A percentile compares a stretch with the other conserved stretches of the same genome.
Evolutionary conservation across 2,888 invertebrate genomes (phyloP).

Genomic region (Cataglyphis albicans): DNA sequence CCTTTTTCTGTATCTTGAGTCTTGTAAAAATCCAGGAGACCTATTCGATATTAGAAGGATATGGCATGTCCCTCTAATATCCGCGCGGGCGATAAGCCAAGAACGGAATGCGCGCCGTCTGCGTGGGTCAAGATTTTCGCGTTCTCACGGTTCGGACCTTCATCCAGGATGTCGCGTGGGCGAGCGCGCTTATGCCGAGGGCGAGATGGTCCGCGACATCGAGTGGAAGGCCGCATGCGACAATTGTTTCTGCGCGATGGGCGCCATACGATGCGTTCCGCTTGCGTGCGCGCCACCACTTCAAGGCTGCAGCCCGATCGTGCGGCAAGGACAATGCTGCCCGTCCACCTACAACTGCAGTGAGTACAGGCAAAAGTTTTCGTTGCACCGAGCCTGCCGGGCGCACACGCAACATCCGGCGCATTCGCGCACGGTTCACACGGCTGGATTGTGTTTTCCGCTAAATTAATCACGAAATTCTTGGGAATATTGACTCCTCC

Average conservation of each 20-base stretch:
- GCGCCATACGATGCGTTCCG: constrained; percentile 91
- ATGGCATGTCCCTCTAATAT: background rate
- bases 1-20: background rate
- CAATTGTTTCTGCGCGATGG: constrained; percentile 93
- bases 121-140: background rate
- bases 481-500: constrained; percentile 3
- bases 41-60: background rate
- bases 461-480: constrained; percentile 36
- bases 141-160: constrained; percentile 29
- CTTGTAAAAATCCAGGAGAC: background rate
- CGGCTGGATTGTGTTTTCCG: constrained; percentile 61
- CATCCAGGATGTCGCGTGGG: constrained; percentile 89
- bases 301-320: constrained; percentile 92
- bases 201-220: constrained; percentile 89
- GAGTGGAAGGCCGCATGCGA: constrained; percentile 89
- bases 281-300: constrained; percentile 92
- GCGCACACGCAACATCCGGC: background rate
- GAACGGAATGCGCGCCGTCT: background rate
- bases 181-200: constrained; percentile 89
- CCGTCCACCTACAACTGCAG: constrained; percentile 94
- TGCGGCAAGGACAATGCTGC: constrained; percentile 93
- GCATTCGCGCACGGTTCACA: constrained; percentile 49
- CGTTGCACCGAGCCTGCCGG: constrained; percentile 55
- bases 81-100: background rate
- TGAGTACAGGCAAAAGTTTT: constrained; percentile 85